Conservation (phyloP, 1,140 invertebrate species). For the Drosophila lacertosa region DNA sequence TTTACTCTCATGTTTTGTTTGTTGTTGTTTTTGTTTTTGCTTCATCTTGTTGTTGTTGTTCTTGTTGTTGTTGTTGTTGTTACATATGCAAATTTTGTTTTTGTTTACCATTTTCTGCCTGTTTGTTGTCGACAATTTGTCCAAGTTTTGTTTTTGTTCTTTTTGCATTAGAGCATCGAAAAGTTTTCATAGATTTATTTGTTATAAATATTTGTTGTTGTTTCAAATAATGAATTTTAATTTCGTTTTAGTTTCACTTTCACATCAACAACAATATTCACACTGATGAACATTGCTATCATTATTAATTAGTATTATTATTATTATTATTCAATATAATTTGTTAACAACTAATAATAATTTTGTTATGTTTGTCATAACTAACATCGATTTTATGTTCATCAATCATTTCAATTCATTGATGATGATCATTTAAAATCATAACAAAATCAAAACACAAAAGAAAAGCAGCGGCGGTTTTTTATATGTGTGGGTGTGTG, state of each 20-base stretch:
- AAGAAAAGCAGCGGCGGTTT: constrained; percentile 70
- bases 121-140: constrained; percentile 41
- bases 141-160: no score
- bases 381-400: constrained; percentile 65
- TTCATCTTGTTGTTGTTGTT: no score
- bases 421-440: constrained; percentile 73
- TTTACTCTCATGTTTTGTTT: constrained; percentile 74
- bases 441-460: constrained; percentile 25
- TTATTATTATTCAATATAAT: constrained; percentile 79
- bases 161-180: constrained; percentile 63
- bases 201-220: constrained; percentile 77
- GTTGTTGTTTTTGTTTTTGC: constrained; percentile 38
- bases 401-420: constrained; percentile 72
- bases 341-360: constrained; percentile 83
- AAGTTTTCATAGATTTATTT: constrained; percentile 69
- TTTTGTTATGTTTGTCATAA: constrained; percentile 81
- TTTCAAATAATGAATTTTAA: constrained; percentile 67
- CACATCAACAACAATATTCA: constrained; percentile 63
- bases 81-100: constrained; percentile 73
- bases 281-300: constrained; percentile 54
- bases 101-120: constrained; percentile 58
- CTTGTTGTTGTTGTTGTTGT: constrained; percentile 70
- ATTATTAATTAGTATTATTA: constrained; percentile 70
- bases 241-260: constrained; percentile 58
- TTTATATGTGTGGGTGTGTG: constrained; percentile 27